These are phyloP conservation scores for Montipora cactus DNA, from an alignment of 64 coral and sea anemone species.

Conservation along the genomic window DNA sequence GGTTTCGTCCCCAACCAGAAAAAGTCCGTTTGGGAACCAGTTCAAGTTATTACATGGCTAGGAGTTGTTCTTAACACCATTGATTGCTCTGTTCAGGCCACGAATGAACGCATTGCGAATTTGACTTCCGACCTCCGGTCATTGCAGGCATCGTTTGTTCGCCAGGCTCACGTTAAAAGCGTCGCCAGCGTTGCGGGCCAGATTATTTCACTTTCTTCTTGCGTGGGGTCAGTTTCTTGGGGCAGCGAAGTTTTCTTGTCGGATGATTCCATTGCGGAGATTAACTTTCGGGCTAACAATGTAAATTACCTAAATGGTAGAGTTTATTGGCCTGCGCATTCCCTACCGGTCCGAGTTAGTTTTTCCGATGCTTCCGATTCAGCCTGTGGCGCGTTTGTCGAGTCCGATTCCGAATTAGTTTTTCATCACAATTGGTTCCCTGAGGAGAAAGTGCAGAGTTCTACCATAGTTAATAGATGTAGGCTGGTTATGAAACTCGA, in stretches of 20 bases:
- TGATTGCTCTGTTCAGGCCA: conserved; percentile 31
- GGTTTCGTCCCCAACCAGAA: conserved; percentile 50
- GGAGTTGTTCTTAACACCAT: conserved; percentile 37
- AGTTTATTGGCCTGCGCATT: conserved; percentile 1
- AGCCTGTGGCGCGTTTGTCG: conserved; percentile 11
- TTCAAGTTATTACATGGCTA: conserved; percentile 51
- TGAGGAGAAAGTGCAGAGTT: background rate
- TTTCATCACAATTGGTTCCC: conserved; percentile 36
- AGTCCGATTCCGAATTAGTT: background rate
- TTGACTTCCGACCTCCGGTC: background rate
- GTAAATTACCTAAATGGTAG: conserved; percentile 12
- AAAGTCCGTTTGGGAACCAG: conserved; percentile 47
- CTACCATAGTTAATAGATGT: background rate
- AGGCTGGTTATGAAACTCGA: no score
- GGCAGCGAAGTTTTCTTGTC: conserved; percentile 15
- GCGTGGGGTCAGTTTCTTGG: conserved; percentile 35
- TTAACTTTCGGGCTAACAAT: conserved; percentile 54
- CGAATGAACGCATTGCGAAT: conserved; percentile 13
- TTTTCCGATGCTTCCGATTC: conserved; percentile 53
- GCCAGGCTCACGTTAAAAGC: background rate
- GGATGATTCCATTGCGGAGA: conserved; percentile 17
- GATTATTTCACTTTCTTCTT: conserved; percentile 64
- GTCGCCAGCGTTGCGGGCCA: conserved; percentile 23
- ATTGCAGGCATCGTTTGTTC: conserved; percentile 5
- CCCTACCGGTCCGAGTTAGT: conserved; percentile 29